A percentile compares a stretch with the other conserved stretches of the same genome.
These are phyloP conservation scores for Burhinus oedicnemus DNA, from an alignment of 2,113 vertebrate genomes.

Conservation along the genomic window DNA sequence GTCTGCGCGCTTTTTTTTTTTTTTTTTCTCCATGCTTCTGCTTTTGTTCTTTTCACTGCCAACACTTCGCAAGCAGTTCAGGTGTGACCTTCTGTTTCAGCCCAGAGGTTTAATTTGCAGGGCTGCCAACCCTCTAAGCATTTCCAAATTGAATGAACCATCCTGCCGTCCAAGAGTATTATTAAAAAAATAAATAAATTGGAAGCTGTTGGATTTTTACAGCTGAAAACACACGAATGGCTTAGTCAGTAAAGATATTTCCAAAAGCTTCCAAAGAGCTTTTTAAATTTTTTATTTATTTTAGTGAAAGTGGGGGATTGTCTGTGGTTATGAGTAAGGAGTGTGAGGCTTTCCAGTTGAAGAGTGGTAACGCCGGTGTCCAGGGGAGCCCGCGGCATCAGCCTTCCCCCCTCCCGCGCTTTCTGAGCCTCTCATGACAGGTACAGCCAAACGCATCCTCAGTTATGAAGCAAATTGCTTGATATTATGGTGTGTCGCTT, in stretches of 20 bases:
- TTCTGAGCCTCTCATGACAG: not conserved
- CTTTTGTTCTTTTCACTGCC: not conserved
- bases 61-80: not conserved
- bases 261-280: not conserved
- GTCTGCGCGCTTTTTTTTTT: not conserved
- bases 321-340: not conserved
- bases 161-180: not conserved
- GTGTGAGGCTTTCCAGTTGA: not conserved
- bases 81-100: conserved; percentile 35
- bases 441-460: not conserved
- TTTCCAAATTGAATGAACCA: not conserved
- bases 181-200: not conserved
- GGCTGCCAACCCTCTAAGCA: not conserved
- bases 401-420: not conserved
- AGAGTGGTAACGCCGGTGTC: rapidly evolving
- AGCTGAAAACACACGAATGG: not conserved
- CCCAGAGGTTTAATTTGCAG: not conserved
- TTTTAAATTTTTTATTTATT: not conserved
- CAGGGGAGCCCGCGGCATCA: not conserved
- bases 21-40: not conserved
- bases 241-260: not conserved
- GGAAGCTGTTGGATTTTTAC: not conserved
- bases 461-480: not conserved
- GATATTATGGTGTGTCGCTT: rapidly evolving
- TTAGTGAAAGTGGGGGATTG: not conserved